phyloP scores from a whole-genome alignment of 2,888 invertebrate species.

The Epiperipatus broadwayi region DNA sequence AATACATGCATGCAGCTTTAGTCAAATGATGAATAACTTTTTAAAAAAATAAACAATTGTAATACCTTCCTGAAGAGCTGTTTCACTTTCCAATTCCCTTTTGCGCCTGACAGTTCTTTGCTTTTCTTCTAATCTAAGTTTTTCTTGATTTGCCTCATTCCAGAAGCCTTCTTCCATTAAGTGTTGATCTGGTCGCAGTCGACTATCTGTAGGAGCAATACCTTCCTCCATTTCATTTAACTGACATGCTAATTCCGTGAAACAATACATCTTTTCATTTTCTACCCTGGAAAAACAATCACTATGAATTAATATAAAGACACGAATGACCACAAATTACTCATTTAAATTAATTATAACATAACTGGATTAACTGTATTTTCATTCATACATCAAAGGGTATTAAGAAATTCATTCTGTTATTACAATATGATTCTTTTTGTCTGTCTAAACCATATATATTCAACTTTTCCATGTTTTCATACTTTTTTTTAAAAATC shows the following conservation, averaged over 20 bases:
- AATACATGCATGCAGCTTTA: no score
- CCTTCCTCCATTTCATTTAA: constrained; percentile 81
- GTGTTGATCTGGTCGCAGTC: constrained; percentile 82
- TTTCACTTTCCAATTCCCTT: constrained; percentile 59
- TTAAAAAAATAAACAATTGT: not conserved
- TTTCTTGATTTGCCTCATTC: constrained; percentile 63
- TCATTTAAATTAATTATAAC: no score
- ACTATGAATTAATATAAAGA: not conserved
- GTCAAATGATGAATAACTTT: constrained; percentile 4
- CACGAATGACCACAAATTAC: no score
- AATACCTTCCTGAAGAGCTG: constrained; percentile 31
- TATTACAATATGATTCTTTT: no score
- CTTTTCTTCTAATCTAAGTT: constrained; percentile 72
- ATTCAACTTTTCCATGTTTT: no score
- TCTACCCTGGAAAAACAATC: constrained; percentile 34
- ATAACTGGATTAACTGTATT: no score
- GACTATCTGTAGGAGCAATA: constrained; percentile 84
- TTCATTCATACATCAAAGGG: no score
- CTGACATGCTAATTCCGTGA: constrained; percentile 84
- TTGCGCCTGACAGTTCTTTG: constrained; percentile 59
- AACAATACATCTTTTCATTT: constrained; percentile 64
- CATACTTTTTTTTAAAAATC: no score
- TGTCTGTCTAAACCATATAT: no score
- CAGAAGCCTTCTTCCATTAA: constrained; percentile 86
- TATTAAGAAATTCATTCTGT: no score